Percentiles rank a stretch among this genome's conserved stretches.
Evolutionary conservation across 2,888 invertebrate genomes (phyloP).

Genomic region (Eurytoma adleriae): DNA sequence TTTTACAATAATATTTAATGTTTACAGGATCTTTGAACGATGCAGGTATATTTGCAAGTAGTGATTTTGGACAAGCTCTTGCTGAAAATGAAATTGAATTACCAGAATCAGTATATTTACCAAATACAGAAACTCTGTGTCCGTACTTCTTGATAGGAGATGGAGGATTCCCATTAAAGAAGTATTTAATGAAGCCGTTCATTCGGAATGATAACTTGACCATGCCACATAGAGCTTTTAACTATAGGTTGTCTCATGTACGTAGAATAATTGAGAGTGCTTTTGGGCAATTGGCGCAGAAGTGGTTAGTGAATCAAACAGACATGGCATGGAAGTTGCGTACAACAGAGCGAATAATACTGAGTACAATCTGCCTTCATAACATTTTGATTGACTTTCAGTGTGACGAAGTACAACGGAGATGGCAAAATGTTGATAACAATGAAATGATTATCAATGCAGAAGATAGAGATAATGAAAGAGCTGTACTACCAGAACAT

Average conservation of each 20-base stretch:
- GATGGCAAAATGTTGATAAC: neutral
- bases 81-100: neutral
- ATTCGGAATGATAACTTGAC: neutral
- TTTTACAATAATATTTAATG: neutral
- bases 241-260: slow-evolving; percentile 3
- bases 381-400: neutral
- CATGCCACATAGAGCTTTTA: neutral
- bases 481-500: neutral
- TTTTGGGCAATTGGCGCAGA: neutral
- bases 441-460: neutral
- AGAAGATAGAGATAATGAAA: neutral
- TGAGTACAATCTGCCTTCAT: slow-evolving; percentile 9
- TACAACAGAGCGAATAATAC: neutral
- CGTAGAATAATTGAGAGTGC: slow-evolving; percentile 1
- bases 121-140: neutral
- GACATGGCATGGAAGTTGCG: neutral
- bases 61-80: neutral
- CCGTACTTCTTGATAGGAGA: slow-evolving; percentile 3
- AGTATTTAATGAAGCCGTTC: neutral
- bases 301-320: neutral
- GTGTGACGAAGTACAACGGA: neutral
- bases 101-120: neutral
- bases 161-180: slow-evolving; percentile 17
- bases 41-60: neutral
- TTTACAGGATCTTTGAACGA: too few relatives aligned